Percentiles rank a stretch among this genome's conserved stretches.
phyloP scores from a whole-genome alignment of 2,797 vertebrate species.

The Phaenicophaeus curvirostris region DNA sequence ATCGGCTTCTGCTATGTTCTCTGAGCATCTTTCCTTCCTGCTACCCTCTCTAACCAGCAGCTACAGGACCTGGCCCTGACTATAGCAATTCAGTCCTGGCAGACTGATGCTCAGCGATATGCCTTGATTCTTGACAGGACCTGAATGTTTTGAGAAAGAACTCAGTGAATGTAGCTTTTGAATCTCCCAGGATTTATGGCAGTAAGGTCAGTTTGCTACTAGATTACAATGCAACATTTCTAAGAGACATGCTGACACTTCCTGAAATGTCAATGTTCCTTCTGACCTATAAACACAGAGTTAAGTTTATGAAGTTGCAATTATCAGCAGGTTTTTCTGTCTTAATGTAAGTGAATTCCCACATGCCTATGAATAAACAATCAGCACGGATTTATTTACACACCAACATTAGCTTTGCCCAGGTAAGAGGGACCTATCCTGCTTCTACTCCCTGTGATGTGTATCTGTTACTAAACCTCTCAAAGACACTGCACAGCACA shows the following conservation, averaged over 20 bases:
- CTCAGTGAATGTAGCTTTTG: neutral
- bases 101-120: neutral
- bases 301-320: neutral
- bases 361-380: neutral
- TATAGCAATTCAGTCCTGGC: neutral
- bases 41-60: neutral
- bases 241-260: slow-evolving; percentile 27
- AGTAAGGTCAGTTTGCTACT: slow-evolving; percentile 27
- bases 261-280: slow-evolving; percentile 13
- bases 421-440: neutral
- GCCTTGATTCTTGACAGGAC: neutral
- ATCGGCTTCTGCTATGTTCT: rapidly evolving
- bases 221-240: slow-evolving; percentile 22
- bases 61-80: neutral
- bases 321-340: neutral
- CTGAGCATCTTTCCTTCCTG: neutral
- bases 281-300: neutral
- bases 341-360: neutral
- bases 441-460: neutral
- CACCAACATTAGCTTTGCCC: neutral
- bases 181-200: neutral
- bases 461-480: neutral
- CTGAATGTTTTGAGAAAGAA: slow-evolving; percentile 16
- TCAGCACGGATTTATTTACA: neutral
- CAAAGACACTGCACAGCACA: neutral